Percentiles rank a stretch among this genome's conserved stretches.
Evolutionary conservation across 2,888 invertebrate species (phyloP).

Genomic region (Noctuana brunneofusca): DNA sequence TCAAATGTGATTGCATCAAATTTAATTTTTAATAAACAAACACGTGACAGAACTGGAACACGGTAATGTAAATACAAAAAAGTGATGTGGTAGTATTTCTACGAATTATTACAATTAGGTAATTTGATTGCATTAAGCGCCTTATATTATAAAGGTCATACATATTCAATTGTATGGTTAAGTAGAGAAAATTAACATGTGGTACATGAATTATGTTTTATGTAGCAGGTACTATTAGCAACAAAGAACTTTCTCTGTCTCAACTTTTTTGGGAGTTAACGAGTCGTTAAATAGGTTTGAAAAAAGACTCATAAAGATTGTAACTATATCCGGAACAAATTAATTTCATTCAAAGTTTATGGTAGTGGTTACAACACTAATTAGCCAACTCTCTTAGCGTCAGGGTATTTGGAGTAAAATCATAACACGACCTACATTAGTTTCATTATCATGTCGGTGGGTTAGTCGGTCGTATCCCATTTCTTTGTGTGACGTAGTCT

Average conservation of each 20-base stretch:
- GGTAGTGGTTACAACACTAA: not conserved
- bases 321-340: too few species aligned
- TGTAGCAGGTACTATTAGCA: too few species aligned
- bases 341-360: not conserved
- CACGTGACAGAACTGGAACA: constrained; percentile 8
- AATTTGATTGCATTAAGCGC: too few species aligned
- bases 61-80: constrained; percentile 1
- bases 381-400: not conserved
- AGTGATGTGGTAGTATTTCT: not conserved
- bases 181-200: too few species aligned
- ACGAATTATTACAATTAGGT: not conserved
- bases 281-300: too few species aligned
- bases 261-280: too few species aligned
- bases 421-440: constrained; percentile 18
- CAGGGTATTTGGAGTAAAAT: constrained; percentile 5
- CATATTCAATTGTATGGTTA: too few species aligned
- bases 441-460: not conserved
- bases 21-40: not conserved
- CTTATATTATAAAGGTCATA: too few species aligned
- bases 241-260: too few species aligned
- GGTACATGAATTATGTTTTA: too few species aligned
- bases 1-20: not conserved
- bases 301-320: too few species aligned
- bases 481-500: not conserved
- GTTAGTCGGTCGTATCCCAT: constrained; percentile 10